phyloP scores from a whole-genome alignment of 2,888 invertebrate species.

The Drosophila colorata region DNA sequence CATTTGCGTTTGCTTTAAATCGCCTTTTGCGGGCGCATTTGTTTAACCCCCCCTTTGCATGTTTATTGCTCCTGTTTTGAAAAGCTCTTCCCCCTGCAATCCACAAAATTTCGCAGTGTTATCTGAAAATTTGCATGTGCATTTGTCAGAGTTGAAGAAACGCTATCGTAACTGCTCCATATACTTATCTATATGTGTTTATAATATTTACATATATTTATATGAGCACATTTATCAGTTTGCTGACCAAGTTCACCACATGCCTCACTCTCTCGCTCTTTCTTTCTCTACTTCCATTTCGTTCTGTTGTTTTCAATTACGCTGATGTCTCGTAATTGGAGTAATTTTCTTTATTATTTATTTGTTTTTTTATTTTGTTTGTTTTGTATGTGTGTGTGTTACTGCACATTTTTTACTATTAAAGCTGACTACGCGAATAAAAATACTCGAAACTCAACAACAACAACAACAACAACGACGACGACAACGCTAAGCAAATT shows the following conservation, averaged over 20 bases:
- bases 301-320: conserved; percentile 23
- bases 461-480: conserved; percentile 17
- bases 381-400: background rate
- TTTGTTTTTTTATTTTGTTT: background rate
- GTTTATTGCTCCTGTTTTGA: no score
- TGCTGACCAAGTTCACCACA: conserved; percentile 50
- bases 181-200: background rate
- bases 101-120: conserved; percentile 50
- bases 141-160: conserved; percentile 14
- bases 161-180: conserved; percentile 11
- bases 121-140: conserved; percentile 65
- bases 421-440: conserved; percentile 24
- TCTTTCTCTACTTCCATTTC: background rate
- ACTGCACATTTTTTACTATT: conserved; percentile 8
- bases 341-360: conserved; percentile 21
- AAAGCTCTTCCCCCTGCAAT: no score
- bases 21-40: no score
- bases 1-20: background rate
- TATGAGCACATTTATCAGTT: conserved; percentile 15
- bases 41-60: conserved; percentile 2
- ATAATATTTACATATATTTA: background rate
- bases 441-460: conserved; percentile 20
- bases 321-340: conserved; percentile 51
- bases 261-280: background rate
- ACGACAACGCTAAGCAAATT: conserved; percentile 21